A percentile compares a stretch with the other conserved stretches of the same genome.
Evolutionary conservation across 2,888 invertebrate species (phyloP).

Genomic region (Drosophila subquinaria): DNA sequence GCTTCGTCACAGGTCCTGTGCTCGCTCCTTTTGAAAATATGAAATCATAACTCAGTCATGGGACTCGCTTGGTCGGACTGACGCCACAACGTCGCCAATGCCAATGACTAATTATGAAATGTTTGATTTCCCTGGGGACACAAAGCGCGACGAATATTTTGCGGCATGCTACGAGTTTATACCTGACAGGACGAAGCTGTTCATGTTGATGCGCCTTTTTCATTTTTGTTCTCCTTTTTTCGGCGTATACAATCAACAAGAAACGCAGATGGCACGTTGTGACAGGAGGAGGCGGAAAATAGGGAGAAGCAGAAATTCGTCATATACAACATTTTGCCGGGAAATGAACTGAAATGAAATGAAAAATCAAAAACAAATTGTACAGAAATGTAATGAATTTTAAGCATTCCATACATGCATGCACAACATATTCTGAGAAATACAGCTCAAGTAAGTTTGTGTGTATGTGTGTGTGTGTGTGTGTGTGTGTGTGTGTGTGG

Average conservation of each 20-base stretch:
- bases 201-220: constrained; percentile 51
- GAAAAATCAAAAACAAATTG: constrained; percentile 80
- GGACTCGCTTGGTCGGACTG: constrained; percentile 37
- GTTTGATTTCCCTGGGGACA: constrained; percentile 83
- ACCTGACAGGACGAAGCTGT: constrained; percentile 56
- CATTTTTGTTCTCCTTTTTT: constrained; percentile 21
- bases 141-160: constrained; percentile 74
- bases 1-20: constrained; percentile 18
- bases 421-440: constrained; percentile 40
- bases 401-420: constrained; percentile 71
- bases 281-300: neutral
- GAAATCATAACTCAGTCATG: constrained; percentile 67
- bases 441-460: constrained; percentile 31
- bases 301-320: constrained; percentile 29
- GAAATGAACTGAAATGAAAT: constrained; percentile 64
- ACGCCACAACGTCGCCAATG: constrained; percentile 54
- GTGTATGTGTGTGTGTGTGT: constrained; percentile 13
- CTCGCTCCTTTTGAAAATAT: constrained; percentile 38
- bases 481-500: constrained; percentile 33
- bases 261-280: constrained; percentile 49
- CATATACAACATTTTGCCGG: constrained; percentile 64
- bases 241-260: constrained; percentile 66
- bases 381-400: constrained; percentile 79
- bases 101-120: constrained; percentile 85
- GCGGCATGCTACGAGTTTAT: constrained; percentile 39